Conservation (phyloP, 2,113 vertebrate genomes). For the Proterorhinus semilunaris region DNA sequence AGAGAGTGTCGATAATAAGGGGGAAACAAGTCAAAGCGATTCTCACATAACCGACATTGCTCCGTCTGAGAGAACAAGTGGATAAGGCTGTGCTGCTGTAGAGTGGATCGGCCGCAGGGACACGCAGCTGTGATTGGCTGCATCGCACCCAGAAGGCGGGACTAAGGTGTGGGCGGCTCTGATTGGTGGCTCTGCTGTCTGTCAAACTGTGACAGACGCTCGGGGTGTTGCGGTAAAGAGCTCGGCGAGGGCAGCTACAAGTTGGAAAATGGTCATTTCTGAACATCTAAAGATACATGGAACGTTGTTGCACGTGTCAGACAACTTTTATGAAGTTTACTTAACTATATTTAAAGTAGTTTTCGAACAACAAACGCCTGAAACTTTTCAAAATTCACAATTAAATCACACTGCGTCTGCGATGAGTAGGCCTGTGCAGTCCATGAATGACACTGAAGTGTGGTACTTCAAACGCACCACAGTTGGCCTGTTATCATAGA, state of each 20-base stretch:
- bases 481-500: not conserved
- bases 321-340: not conserved
- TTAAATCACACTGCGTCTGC: too few relatives aligned
- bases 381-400: not conserved
- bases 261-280: not conserved
- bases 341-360: not conserved
- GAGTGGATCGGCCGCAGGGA: slow-evolving; percentile 10
- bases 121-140: slow-evolving; percentile 3
- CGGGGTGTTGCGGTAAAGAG: not conserved
- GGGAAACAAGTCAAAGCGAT: slow-evolving; percentile 1
- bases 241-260: slow-evolving; percentile 4
- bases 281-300: not conserved
- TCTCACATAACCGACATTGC: slow-evolving; percentile 38
- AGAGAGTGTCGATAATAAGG: slow-evolving; percentile 1
- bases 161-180: not conserved
- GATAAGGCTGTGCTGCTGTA: slow-evolving; percentile 46
- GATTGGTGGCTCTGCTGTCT: not conserved
- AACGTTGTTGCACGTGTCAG: not conserved
- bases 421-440: too few relatives aligned
- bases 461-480: not conserved
- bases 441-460: not conserved
- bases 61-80: slow-evolving; percentile 66
- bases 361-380: not conserved
- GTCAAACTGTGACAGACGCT: slow-evolving; percentile 1
- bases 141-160: not conserved